phyloP scores from a whole-genome alignment of 2,888 invertebrate genomes.

The Leptopilina syphax region DNA sequence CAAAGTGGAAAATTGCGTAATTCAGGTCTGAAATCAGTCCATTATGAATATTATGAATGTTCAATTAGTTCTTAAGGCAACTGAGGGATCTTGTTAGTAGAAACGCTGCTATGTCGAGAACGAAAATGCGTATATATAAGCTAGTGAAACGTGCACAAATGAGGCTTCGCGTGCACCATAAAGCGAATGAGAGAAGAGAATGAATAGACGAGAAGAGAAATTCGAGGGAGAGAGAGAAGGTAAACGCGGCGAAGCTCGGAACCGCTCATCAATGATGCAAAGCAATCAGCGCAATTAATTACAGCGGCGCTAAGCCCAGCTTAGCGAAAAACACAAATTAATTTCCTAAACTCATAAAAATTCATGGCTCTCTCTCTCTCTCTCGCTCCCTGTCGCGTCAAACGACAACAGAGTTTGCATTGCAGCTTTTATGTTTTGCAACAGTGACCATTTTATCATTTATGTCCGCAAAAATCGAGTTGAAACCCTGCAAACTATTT shows the following conservation, averaged over 20 bases:
- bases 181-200: constrained; percentile 38
- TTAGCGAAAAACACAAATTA: constrained; percentile 75
- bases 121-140: not conserved
- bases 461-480: constrained; percentile 34
- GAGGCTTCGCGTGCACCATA: constrained; percentile 34
- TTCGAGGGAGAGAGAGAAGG: constrained; percentile 32
- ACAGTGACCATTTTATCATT: constrained; percentile 37
- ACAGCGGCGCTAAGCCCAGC: constrained; percentile 74
- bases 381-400: not conserved
- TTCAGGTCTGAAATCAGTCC: constrained; percentile 15
- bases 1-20: not conserved
- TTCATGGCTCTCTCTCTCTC: constrained; percentile 61
- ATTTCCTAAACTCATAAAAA: constrained; percentile 76
- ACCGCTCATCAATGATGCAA: constrained; percentile 75
- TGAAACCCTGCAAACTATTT: not conserved
- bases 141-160: constrained; percentile 35
- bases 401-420: constrained; percentile 13
- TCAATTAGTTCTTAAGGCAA: constrained; percentile 52
- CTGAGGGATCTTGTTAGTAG: constrained; percentile 54
- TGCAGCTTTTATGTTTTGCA: constrained; percentile 30
- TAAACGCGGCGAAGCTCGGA: constrained; percentile 59
- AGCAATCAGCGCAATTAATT: constrained; percentile 77
- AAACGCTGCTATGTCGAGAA: constrained; percentile 53
- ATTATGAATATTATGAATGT: constrained; percentile 44
- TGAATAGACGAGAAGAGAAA: constrained; percentile 22